Evolutionary conservation across 2,113 vertebrate genomes (phyloP).

Genomic region (Chroicocephalus ridibundus): DNA sequence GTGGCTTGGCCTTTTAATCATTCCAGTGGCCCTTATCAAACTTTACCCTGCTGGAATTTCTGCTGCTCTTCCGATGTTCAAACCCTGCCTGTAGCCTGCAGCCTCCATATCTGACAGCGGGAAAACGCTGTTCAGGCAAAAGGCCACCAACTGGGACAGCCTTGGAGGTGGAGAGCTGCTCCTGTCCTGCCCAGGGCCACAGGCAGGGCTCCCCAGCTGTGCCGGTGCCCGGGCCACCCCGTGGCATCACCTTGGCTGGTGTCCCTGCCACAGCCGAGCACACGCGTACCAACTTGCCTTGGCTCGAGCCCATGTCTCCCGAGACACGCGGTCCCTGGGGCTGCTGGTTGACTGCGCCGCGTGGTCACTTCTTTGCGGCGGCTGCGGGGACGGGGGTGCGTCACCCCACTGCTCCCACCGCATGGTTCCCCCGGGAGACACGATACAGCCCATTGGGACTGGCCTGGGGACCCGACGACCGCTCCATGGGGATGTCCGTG

Average conservation of each 20-base stretch:
- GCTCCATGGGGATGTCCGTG: rapidly evolving
- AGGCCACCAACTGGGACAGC: background rate
- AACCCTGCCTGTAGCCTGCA: background rate
- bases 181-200: background rate
- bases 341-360: rapidly evolving
- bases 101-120: background rate
- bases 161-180: background rate
- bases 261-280: background rate
- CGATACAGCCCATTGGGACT: background rate
- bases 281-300: rapidly evolving
- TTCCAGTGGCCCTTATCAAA: background rate
- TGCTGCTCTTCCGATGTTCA: background rate
- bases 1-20: background rate
- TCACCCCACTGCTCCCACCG: background rate
- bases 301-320: rapidly evolving
- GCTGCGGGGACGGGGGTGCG: rapidly evolving
- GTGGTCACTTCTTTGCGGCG: rapidly evolving
- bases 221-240: rapidly evolving
- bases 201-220: background rate
- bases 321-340: rapidly evolving
- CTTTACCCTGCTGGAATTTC: background rate
- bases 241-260: rapidly evolving
- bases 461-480: background rate
- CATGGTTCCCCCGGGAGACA: background rate
- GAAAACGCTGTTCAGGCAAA: background rate